phyloP scores from a whole-genome alignment of 2,888 invertebrate genomes.

The Melipona beecheii region DNA sequence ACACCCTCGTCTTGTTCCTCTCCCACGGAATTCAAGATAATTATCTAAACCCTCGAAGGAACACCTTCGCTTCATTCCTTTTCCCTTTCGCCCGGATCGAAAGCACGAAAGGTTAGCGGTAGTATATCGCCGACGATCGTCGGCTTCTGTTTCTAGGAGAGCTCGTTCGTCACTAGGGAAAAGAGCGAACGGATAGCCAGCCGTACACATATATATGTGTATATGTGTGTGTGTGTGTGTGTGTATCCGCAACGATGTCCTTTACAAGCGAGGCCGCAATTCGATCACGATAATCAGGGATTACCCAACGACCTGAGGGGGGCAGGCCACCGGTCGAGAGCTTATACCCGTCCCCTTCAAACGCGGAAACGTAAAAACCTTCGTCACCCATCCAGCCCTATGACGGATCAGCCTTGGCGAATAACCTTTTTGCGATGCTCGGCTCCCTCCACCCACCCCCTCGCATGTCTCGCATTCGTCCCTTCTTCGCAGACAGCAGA shows the following conservation, averaged over 20 bases:
- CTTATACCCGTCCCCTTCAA: conserved; percentile 54
- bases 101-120: neutral
- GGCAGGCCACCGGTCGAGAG: conserved; percentile 51
- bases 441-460: neutral
- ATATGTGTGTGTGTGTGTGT: no score
- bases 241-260: conserved; percentile 9
- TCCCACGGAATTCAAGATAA: neutral
- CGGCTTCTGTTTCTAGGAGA: conserved; percentile 36
- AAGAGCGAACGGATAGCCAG: conserved; percentile 48
- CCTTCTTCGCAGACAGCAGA: conserved; percentile 25
- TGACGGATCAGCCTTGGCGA: conserved; percentile 74
- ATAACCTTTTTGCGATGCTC: conserved; percentile 70
- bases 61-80: neutral
- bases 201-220: conserved; percentile 19
- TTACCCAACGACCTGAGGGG: conserved; percentile 67
- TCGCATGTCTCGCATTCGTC: conserved; percentile 22
- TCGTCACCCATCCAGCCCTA: conserved; percentile 66
- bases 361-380: conserved; percentile 73
- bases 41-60: neutral
- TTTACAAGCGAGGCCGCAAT: conserved; percentile 71
- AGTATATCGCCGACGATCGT: neutral
- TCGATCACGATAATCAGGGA: conserved; percentile 82
- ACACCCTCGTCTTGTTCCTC: neutral
- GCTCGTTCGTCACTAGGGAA: conserved; percentile 50
- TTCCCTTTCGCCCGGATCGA: neutral